Base-by-base conservation (phyloP, 1,140 invertebrate genomes). In the Pteromalus puparum region DNA sequence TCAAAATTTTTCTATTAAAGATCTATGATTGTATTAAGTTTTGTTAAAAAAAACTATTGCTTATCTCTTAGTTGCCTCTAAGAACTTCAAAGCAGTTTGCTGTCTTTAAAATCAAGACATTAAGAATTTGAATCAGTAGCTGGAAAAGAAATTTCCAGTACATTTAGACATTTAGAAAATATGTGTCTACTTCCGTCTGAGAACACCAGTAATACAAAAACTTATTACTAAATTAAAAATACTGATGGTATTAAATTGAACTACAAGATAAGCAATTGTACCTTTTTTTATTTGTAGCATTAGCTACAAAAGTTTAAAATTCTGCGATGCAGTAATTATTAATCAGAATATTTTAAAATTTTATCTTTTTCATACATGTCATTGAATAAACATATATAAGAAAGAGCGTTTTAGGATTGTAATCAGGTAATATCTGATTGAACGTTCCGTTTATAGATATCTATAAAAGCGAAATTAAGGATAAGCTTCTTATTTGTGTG, bases 401-500 rank as follows among this genome's bases (percentile, higher is more conserved):
- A 30, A 82, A 24, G 10, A 24, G 38, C 38, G 34, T 81, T 70
- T 75, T 61, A 30, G 34, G 24, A 72, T 73, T n/a, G 24, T 46
- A 53, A 18, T 28, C 18, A 83, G 13, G n/a, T 18, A 26, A 75
- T 61, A 76, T 38, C 42, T 70, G 65, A 80, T 38, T 10, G 26
- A 67, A 73, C 10, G 81, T 81, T 83, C 53, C 28, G 77, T 76
- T 78, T 78, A 38, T 72, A 67, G 24, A 76, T 26, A 38, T 70
- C 4, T 70, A 70, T 28, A 70, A 26, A 70, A 70, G 26, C 67
- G 21, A 28, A 70, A 61, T 61, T 70, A 53, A 75, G 70, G 1
- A 15, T 76, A 83, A 83, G 30, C n/a, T 53, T 86, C 79, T 84
- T 15, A 73, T 84, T 86, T 78, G 67, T 84, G 75, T 84, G 68